Conservation (phyloP, 2,888 invertebrate species). For the Lacanobia oleracea region DNA sequence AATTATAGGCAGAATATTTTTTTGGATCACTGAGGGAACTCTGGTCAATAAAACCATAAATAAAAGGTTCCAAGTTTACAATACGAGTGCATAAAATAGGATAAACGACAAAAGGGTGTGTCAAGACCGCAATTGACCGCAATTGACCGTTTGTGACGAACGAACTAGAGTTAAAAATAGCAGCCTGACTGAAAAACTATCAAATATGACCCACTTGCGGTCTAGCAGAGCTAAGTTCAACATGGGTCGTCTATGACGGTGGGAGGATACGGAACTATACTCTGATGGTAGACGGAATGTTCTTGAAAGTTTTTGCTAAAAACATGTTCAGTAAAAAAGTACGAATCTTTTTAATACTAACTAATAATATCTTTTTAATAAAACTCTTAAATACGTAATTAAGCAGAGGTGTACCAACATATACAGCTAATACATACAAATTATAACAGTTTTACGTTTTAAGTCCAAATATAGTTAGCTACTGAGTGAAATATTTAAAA, state of each 20-base stretch:
- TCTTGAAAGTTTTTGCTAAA: background rate
- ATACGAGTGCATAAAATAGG: constrained; percentile 15
- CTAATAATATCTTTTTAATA: too few species aligned
- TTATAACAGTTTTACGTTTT: too few species aligned
- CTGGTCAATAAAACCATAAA: background rate
- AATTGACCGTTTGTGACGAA: constrained; percentile 35
- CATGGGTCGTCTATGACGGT: constrained; percentile 24
- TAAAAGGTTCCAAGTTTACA: background rate
- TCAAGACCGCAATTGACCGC: constrained; percentile 27
- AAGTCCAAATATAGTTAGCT: too few species aligned
- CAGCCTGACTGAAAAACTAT: constrained; percentile 48
- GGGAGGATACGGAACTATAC: constrained; percentile 4
- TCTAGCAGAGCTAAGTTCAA: constrained; percentile 42
- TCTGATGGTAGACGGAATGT: background rate
- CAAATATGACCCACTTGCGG: constrained; percentile 53
- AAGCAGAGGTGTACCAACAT: too few species aligned
- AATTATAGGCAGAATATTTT: background rate
- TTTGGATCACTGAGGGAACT: too few species aligned
- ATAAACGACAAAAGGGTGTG: constrained; percentile 37
- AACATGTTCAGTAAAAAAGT: too few species aligned
- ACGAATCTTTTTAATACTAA: too few species aligned
- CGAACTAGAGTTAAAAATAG: constrained; percentile 52
- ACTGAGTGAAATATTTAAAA: too few species aligned
- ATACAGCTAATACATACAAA: too few species aligned
- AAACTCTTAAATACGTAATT: too few species aligned